These are phyloP conservation scores for Zeuzera pyrina DNA, from an alignment of 2,888 invertebrate genomes.

Conservation along the genomic window DNA sequence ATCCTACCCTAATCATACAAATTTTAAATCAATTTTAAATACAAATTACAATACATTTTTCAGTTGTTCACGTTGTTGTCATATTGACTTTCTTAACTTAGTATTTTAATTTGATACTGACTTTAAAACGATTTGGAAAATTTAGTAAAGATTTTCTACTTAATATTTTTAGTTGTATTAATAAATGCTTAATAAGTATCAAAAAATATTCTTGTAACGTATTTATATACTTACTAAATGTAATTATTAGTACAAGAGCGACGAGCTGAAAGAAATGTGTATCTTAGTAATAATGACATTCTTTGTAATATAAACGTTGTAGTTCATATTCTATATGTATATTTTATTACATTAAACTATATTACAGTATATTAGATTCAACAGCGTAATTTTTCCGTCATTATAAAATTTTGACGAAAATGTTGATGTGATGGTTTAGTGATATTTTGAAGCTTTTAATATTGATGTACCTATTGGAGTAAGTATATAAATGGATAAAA, in stretches of 20 bases:
- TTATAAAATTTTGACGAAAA: constrained; percentile 16
- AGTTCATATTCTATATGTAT: constrained; percentile 7
- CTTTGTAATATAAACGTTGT: constrained; percentile 36
- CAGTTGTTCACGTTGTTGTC: no score
- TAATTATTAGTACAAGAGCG: constrained; percentile 28
- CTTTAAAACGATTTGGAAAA: constrained; percentile 11
- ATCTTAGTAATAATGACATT: constrained; percentile 52
- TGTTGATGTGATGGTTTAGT: constrained; percentile 46
- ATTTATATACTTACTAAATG: constrained; percentile 8
- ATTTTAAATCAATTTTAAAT: no score
- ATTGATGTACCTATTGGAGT: no score
- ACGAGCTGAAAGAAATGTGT: constrained; percentile 50
- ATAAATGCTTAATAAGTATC: no score
- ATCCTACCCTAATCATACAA: no score
- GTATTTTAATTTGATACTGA: no score
- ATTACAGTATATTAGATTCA: constrained; percentile 4
- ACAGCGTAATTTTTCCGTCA: constrained; percentile 19
- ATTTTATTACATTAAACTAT: constrained; percentile 6
- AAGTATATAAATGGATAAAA: no score
- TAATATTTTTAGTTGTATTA: no score
- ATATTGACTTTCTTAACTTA: no score
- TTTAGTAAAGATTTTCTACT: constrained; percentile 12
- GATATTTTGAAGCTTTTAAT: constrained; percentile 42
- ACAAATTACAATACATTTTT: no score
- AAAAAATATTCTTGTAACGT: constrained; percentile 8